Conservation (phyloP, 1,140 invertebrate genomes). For the Helicoverpa armigera region DNA sequence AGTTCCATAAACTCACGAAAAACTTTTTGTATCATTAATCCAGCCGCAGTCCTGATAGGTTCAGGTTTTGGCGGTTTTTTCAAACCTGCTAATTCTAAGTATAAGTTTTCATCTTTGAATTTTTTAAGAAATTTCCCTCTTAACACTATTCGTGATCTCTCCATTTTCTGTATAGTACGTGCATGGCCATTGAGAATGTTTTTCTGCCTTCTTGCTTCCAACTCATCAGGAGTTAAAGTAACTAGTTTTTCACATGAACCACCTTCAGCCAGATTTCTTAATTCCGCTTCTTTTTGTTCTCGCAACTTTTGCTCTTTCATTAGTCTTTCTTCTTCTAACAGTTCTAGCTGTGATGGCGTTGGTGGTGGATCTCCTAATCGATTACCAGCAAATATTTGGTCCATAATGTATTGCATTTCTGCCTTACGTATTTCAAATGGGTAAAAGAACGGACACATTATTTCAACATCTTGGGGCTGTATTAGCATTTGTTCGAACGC, state of each 20-base stretch:
- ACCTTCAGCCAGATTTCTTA: conserved; percentile 70
- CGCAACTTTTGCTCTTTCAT: conserved; percentile 67
- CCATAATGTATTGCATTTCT: conserved; percentile 81
- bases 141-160: conserved; percentile 65
- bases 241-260: conserved; percentile 59
- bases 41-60: conserved; percentile 66
- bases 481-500: conserved; percentile 78
- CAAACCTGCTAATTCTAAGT: conserved; percentile 77
- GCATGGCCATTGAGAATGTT: conserved; percentile 73
- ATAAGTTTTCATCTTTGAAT: conserved; percentile 77
- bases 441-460: conserved; percentile 80
- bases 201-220: conserved; percentile 62
- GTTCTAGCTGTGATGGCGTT: conserved; percentile 73
- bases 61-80: conserved; percentile 70
- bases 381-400: conserved; percentile 79
- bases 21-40: conserved; percentile 67
- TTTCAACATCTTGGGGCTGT: conserved; percentile 73
- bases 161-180: conserved; percentile 80
- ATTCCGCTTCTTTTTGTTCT: conserved; percentile 70
- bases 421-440: conserved; percentile 76
- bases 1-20: conserved; percentile 73
- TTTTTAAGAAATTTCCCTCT: conserved; percentile 64
- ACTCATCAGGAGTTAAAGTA: conserved; percentile 65
- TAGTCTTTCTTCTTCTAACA: conserved; percentile 64
- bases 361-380: conserved; percentile 76